phyloP scores from a whole-genome alignment of 2,113 vertebrate genomes.

The Danio rerio region GRCz12tu NC_133182.1:35266501-35267000 shows the following conservation, averaged over 20 bases:
- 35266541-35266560: conserved; percentile 13
- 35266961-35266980: neutral
- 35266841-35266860: neutral
- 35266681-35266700: conserved; percentile 12
- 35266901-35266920: conserved; percentile 4
- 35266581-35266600: neutral
- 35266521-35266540: neutral
- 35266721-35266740: conserved; percentile 25
- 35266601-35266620: conserved; percentile 43
- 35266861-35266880: neutral
- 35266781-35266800: neutral
- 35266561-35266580: neutral
- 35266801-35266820: neutral
- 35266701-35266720: conserved; percentile 29
- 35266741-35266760: conserved; percentile 43
- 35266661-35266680: conserved; percentile 17
- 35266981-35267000: neutral
- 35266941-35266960: neutral
- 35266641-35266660: conserved; percentile 53
- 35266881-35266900: neutral
- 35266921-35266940: neutral
- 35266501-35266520: neutral
- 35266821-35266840: neutral
- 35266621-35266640: conserved; percentile 30
- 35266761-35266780: conserved; percentile 14